Base-by-base conservation (phyloP, 2,113 vertebrate genomes). In the Coreoperca whiteheadi region DNA sequence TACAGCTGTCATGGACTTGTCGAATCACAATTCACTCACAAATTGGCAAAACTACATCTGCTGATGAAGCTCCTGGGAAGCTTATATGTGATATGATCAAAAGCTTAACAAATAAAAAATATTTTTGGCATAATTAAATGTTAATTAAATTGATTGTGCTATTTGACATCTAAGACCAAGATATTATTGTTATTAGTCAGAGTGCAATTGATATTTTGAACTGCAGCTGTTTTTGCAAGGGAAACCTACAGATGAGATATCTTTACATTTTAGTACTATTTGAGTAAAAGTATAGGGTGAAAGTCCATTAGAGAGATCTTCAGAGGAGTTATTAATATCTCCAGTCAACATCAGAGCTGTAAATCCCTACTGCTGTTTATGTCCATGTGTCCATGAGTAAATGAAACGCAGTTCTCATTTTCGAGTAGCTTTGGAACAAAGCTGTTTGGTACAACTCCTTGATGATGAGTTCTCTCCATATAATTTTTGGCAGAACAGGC, bases 381-480 rank as follows among this genome's bases (percentile, higher is more conserved):
- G 7, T 50, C 32, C 30, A 34, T n/a, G 14, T 46, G n/a, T 39
- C 41, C 4, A 25, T 15, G 20, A 46, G 8, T 41, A 21, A 50
- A 64, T 7, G 41, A 50, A 2, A 21, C 8, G 25, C 25, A 25
- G 21, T 11, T n/a, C 28, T 64, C 48, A 28, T 46, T 59, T 8
- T 12, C 0, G 0, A 34, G 4, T 2, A 23, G 51, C 51, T 66
- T 53, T 48, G 4, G 0, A 75, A 85, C 43, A 57, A 85, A 28
- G 0, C 56, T 66, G 67, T 54, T 76, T 66, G 61, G 74, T 20
- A 6, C 43, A 61, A 61, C 11, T 34, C 30, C 11, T 48, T 48
- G 34, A 57, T 48, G 23, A 63, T 63, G 37, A 81, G 16, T 8
- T 71, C 53, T 32, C 59, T 79, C 56, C 60, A n/a, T 5, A 32